Evolutionary conservation across 2,797 vertebrate species (phyloP), one percentile per base, ranked within the genome.

Genomic region (Cyclopterus lumpus): DNA sequence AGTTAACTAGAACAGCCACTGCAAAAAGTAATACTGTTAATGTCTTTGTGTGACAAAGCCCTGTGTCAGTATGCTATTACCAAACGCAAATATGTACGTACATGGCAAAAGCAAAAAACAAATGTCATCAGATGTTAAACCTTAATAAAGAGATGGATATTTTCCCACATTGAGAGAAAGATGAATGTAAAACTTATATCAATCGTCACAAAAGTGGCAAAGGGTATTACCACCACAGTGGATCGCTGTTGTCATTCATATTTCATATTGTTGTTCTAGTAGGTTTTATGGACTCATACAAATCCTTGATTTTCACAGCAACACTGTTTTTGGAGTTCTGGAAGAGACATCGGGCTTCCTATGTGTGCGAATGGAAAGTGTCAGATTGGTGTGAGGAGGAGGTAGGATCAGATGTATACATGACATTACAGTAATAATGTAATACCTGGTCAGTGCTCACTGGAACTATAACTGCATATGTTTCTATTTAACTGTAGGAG

Each of bases 251-350:
- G 57, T 22, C 4, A 62, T 46, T 68, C 15, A 26, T 24, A 73
- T 4, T n/a, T 51, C 11, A 63, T 58, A 7, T 32, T 54, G 18
- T 18, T 58, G 24, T 26, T 44, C 20, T 22, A 38, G 10, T 16
- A 61, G 1, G 12, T 9, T 65, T 65, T 1, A 36, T 66, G 20
- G 59, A 11, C 42, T 75, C 15, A 75, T 48, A 12, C 22, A 40
- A 53, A 34, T 69, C 58, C 65, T 44, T 74, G 59, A 38, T 79
- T 46, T 81, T 69, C 24, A 69, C 86, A 99, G 97, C 97, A 84
- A 99, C 97, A 0, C 91, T 98, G 77, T 99, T 99, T 90, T 90
- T 99, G 92, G 97, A 97, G 91, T 88, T 99, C 67, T 99, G 98
- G 98, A 99, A 98, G 86, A 93, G 97, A 67, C 75, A 95, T 74